phyloP scores from a whole-genome alignment of 2,113 vertebrate species.

The Cottus gobio region DNA sequence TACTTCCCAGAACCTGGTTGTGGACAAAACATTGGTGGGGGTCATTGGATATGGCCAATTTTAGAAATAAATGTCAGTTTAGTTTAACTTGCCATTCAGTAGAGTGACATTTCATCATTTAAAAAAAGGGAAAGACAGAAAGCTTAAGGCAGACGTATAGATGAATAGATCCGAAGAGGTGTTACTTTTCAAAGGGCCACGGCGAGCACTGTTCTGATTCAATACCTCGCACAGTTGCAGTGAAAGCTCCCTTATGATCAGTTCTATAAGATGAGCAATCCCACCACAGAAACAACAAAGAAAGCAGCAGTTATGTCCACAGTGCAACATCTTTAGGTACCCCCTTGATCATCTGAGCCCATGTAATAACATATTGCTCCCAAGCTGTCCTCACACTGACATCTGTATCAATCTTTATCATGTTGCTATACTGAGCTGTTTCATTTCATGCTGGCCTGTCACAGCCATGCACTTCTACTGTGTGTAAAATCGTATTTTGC shows the following conservation, averaged over 20 bases:
- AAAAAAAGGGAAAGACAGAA: neutral
- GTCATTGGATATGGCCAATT: neutral
- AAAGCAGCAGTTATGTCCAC: neutral
- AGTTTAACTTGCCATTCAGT: neutral
- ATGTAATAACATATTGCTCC: neutral
- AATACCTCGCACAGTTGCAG: neutral
- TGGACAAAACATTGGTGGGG: neutral
- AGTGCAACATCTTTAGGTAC: neutral
- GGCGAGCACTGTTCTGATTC: neutral
- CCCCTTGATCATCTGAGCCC: neutral
- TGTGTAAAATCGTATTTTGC: slow-evolving; percentile 36
- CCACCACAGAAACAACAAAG: neutral
- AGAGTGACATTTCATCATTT: neutral
- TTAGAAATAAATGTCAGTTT: neutral
- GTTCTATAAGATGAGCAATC: neutral
- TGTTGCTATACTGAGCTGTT: slow-evolving; percentile 15
- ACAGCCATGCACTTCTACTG: slow-evolving; percentile 8
- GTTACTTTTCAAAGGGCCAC: neutral
- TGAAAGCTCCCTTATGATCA: neutral
- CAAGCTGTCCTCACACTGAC: slow-evolving; percentile 8
- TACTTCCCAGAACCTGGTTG: neutral
- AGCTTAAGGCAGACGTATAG: neutral
- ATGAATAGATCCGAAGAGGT: neutral
- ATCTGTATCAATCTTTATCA: slow-evolving; percentile 36
- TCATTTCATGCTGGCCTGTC: slow-evolving; percentile 37